Conservation (phyloP, 1,140 invertebrate species). For the Neodiprion pinetum region DNA sequence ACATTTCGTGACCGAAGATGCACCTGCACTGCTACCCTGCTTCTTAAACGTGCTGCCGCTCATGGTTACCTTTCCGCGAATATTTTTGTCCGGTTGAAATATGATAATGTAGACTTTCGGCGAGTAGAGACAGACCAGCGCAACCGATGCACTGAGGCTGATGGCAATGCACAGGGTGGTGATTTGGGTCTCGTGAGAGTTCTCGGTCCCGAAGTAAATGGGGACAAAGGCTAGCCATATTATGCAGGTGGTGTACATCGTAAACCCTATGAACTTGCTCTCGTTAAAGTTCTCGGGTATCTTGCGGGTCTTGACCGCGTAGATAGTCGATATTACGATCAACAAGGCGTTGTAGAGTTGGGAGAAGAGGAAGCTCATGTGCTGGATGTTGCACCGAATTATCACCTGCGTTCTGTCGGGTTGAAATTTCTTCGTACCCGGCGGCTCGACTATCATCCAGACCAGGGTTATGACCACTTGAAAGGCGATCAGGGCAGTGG, state of each 20-base stretch:
- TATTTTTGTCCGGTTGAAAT: conserved; percentile 75
- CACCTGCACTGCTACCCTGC: conserved; percentile 51
- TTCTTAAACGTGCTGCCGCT: conserved; percentile 53
- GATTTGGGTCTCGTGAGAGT: conserved; percentile 75
- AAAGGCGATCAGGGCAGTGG: conserved; percentile 68
- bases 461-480: conserved; percentile 62
- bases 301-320: conserved; percentile 79
- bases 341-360: conserved; percentile 78
- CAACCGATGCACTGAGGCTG: conserved; percentile 75
- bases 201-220: conserved; percentile 75
- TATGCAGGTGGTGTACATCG: conserved; percentile 82
- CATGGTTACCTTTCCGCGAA: conserved; percentile 50
- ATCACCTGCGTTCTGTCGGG: conserved; percentile 60
- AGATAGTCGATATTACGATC: conserved; percentile 75
- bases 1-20: conserved; percentile 55
- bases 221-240: conserved; percentile 80
- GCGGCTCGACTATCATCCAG: conserved; percentile 71
- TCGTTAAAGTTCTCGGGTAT: conserved; percentile 82
- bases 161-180: conserved; percentile 77
- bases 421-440: conserved; percentile 67
- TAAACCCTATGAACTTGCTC: conserved; percentile 77
- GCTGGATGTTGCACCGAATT: conserved; percentile 72
- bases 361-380: conserved; percentile 73
- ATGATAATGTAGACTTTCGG: conserved; percentile 79
- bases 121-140: conserved; percentile 75